phyloP scores from a whole-genome alignment of 2,113 vertebrate species.

The Asarcornis scutulata region DNA sequence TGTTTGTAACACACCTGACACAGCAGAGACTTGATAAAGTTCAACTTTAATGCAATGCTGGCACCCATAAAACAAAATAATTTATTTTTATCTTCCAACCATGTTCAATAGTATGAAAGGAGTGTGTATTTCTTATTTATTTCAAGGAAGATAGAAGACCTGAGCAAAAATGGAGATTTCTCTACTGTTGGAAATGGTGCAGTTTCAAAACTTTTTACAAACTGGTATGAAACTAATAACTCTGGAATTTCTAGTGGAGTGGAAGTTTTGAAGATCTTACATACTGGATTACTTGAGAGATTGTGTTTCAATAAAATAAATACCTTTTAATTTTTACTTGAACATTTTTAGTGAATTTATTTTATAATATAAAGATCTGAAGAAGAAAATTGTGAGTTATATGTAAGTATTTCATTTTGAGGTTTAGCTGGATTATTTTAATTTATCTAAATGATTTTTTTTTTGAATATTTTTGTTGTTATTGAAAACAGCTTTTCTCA shows the following conservation, averaged over 20 bases:
- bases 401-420: neutral
- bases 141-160: neutral
- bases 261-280: neutral
- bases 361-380: neutral
- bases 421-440: neutral
- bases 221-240: neutral
- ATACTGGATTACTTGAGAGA: neutral
- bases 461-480: neutral
- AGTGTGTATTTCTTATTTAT: neutral
- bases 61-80: neutral
- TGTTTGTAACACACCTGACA: neutral
- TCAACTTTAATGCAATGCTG: neutral
- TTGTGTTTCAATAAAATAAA: neutral
- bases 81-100: neutral
- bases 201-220: neutral
- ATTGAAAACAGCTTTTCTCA: neutral
- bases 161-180: neutral
- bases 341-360: neutral
- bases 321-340: neutral
- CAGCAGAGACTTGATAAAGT: neutral
- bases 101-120: neutral
- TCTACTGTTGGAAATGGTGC: neutral
- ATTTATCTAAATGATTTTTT: neutral
- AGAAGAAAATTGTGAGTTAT: neutral
- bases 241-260: neutral